Conservation (phyloP, 2,797 vertebrate genomes). For the Eurystomus glaucurus region DNA sequence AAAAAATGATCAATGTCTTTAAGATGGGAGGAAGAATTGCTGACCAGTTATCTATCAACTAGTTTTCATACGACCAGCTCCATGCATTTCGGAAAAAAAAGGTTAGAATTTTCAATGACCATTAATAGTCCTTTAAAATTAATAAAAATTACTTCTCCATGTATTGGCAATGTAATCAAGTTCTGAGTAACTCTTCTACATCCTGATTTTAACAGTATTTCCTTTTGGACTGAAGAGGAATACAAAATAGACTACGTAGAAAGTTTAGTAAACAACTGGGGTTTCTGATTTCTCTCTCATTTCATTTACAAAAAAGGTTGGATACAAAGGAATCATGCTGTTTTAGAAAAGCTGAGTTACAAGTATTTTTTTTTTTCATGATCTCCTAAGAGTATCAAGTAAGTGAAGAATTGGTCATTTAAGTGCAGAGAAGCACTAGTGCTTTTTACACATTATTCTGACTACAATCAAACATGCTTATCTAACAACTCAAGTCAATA, state of each 20-base stretch:
- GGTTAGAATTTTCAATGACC: neutral
- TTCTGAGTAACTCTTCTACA: neutral
- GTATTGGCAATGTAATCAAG: neutral
- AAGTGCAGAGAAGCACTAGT: neutral
- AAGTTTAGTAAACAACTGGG: neutral
- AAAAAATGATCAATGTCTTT: neutral
- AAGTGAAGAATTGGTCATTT: neutral
- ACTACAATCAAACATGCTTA: neutral
- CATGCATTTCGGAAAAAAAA: neutral
- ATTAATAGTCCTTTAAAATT: neutral
- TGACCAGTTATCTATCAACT: neutral
- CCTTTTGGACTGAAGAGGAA: neutral
- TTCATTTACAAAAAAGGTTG: neutral
- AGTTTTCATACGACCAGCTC: neutral
- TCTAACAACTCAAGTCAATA: neutral
- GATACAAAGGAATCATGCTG: neutral
- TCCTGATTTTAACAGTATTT: neutral
- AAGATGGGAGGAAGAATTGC: neutral
- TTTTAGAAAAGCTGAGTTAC: neutral
- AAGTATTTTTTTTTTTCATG: neutral
- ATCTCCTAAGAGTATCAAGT: neutral
- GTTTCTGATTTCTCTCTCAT: neutral
- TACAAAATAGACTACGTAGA: neutral
- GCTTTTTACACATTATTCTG: neutral
- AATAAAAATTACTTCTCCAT: neutral